These are phyloP conservation scores for Tyria jacobaeae DNA, from an alignment of 2,888 invertebrate genomes.

Conservation along the genomic window DNA sequence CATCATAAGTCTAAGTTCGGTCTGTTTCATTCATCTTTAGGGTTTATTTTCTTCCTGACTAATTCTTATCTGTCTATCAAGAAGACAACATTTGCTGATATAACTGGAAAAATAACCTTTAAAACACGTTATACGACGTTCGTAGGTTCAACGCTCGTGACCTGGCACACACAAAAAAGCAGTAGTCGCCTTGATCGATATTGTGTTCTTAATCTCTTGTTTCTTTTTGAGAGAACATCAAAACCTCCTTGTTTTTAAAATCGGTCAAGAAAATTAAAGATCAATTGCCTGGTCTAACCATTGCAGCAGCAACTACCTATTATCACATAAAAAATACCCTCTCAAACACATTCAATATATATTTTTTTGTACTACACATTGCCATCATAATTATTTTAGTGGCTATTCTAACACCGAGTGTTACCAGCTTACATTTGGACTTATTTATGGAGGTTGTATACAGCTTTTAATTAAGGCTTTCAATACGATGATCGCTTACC, in stretches of 20 bases:
- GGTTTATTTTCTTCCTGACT: no score
- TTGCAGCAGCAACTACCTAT: background rate
- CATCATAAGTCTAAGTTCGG: no score
- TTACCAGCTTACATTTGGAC: constrained; percentile 64
- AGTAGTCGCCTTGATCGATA: no score
- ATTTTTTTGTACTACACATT: constrained; percentile 24
- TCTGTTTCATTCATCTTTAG: no score
- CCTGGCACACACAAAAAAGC: no score
- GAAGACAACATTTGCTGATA: no score
- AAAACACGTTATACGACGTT: no score
- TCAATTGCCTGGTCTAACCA: background rate
- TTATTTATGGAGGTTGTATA: constrained; percentile 79
- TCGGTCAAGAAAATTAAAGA: background rate
- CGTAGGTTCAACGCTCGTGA: no score
- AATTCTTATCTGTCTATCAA: no score
- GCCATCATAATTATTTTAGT: constrained; percentile 35
- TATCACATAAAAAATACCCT: constrained; percentile 6
- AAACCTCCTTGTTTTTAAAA: background rate
- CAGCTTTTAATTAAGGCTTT: constrained; percentile 83
- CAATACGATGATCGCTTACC: constrained; percentile 70
- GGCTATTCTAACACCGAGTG: constrained; percentile 51
- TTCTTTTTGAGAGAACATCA: no score
- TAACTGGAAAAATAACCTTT: no score
- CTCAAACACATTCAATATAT: constrained; percentile 10
- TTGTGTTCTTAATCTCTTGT: no score